Evolutionary conservation across 1,140 invertebrate genomes (phyloP).

Genomic region (Caenorhabditis latens): DNA sequence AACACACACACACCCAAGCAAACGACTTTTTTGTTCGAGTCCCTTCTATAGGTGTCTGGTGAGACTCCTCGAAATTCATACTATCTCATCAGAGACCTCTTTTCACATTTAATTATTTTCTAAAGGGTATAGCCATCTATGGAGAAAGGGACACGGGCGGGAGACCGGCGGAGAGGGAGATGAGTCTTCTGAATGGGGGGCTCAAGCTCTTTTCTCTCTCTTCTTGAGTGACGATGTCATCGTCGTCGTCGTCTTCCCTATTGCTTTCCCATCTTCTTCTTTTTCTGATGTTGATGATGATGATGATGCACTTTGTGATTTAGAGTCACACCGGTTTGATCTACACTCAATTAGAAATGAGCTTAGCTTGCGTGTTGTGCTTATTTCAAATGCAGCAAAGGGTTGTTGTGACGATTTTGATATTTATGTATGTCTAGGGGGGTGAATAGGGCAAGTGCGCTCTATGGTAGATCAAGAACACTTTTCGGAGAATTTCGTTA

Average conservation of each 20-base stretch:
- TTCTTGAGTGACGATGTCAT: conserved; percentile 22
- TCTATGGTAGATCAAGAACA: neutral
- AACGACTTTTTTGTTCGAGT: conserved; percentile 49
- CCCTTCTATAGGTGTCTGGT: conserved; percentile 13
- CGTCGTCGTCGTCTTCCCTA: conserved; percentile 3
- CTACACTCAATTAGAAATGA: conserved; percentile 45
- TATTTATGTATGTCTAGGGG: neutral
- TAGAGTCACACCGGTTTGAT: conserved; percentile 41
- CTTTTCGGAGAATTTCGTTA: too few relatives aligned
- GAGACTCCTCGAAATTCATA: conserved; percentile 25
- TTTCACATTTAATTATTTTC: conserved; percentile 57
- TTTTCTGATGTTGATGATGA: neutral
- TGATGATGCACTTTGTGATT: conserved; percentile 43
- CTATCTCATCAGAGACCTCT: conserved; percentile 39
- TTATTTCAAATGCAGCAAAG: neutral
- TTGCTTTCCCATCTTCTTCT: conserved; percentile 10
- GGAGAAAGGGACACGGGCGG: neutral
- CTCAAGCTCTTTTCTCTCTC: conserved; percentile 28
- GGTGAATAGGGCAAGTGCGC: neutral
- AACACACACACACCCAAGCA: conserved; percentile 13
- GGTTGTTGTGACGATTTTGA: neutral
- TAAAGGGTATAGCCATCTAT: conserved; percentile 53
- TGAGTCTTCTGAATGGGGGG: conserved; percentile 45
- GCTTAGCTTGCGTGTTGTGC: neutral
- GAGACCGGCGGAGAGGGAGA: neutral